Evolutionary conservation across 2,113 vertebrate genomes (phyloP), one percentile per base, ranked within the genome.

Genomic region (Nibea coibor): DNA sequence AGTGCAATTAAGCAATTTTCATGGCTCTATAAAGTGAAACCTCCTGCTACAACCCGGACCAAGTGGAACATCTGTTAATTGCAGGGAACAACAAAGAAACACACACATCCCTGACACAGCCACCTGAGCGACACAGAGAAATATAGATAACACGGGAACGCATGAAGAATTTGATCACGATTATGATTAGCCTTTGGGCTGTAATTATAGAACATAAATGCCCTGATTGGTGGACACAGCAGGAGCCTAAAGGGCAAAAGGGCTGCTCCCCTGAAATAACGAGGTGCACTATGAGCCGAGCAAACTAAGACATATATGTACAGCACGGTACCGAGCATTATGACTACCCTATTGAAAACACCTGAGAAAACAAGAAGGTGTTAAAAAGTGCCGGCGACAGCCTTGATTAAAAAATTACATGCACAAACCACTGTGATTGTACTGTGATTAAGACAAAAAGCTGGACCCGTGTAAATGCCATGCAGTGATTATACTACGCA

Each of bases 381-480:
- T 72, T 77, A 24, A 62, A 45, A 53, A 80, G 64, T 62, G 19
- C 58, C 50, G 43, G 17, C 64, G 24, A 47, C 19, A 58, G 80
- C 45, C n/a, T 66, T 72, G 72, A 86, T 80, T 85, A 48, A 62
- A 81, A 83, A 84, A 76, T 47, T 17, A 7, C 62, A 83, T 39
- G 35, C 57, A 75, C 61, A 72, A 82, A 78, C 50, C 50, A 43
- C 28, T 48, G 62, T 79, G 69, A 89, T 65, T 72, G 50, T 67
- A 45, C 56, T 57, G 45, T 77, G 67, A 86, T 86, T 86, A 73
- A 80, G 35, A 70, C 17, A 79, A 85, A 83, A 82, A 70, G 63
- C 26, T 61, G 45, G 53, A 78, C 51, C 26, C 0, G 56, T 67
- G 80, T 72, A 80, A 90, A 90, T 81, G 76, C 47, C 67, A 83